These are phyloP conservation scores for Hydrotaea diabolus DNA, from an alignment of 2,888 invertebrate species.

Conservation along the genomic window DNA sequence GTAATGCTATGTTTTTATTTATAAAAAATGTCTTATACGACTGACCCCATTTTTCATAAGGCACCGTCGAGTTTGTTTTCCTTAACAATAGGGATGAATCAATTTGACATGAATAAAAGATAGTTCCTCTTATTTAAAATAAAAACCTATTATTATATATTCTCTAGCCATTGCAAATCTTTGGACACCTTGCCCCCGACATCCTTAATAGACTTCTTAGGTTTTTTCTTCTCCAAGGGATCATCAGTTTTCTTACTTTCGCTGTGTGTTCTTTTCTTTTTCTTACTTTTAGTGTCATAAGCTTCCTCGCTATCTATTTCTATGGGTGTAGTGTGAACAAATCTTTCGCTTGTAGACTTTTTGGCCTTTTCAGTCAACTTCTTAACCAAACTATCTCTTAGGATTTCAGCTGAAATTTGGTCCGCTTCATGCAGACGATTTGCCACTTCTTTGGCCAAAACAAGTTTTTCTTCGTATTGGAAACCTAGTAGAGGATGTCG, in stretches of 20 bases:
- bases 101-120: too few species aligned
- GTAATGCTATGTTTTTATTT: too few species aligned
- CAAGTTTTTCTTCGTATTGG: slow-evolving; percentile 69
- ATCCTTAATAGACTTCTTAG: slow-evolving; percentile 53
- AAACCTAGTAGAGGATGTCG: slow-evolving; percentile 74
- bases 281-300: slow-evolving; percentile 62
- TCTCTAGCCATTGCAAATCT: slow-evolving; percentile 70
- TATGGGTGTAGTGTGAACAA: slow-evolving; percentile 25
- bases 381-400: slow-evolving; percentile 39
- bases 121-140: too few species aligned
- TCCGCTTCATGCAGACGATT: slow-evolving; percentile 69
- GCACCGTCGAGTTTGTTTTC: too few species aligned
- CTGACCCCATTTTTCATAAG: too few species aligned
- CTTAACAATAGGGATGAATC: too few species aligned
- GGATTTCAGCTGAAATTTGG: slow-evolving; percentile 51
- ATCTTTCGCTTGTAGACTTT: slow-evolving; percentile 34
- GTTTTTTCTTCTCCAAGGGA: slow-evolving; percentile 48
- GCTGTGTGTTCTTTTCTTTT: slow-evolving; percentile 61
- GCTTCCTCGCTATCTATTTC: slow-evolving; percentile 60
- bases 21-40: too few species aligned
- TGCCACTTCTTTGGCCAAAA: slow-evolving; percentile 60
- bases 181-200: slow-evolving; percentile 62
- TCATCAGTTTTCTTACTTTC: slow-evolving; percentile 18
- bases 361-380: slow-evolving; percentile 12
- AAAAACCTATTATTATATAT: slow-evolving; percentile 56